Evolutionary conservation across 2,888 invertebrate species (phyloP).

Genomic region (Aradus depressus): DNA sequence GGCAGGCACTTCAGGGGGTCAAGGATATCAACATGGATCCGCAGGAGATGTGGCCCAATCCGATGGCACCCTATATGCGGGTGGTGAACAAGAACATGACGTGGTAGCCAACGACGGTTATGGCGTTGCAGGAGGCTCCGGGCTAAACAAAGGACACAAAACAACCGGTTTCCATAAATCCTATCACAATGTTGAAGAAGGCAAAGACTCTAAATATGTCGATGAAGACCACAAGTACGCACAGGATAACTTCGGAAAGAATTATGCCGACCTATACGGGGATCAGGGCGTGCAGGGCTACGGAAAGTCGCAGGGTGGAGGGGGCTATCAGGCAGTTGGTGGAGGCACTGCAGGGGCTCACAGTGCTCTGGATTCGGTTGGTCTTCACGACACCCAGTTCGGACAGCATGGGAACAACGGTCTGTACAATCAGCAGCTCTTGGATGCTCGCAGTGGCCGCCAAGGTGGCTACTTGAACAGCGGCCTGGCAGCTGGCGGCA

Average conservation of each 20-base stretch:
- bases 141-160: constrained; percentile 13
- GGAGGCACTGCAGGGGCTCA: not conserved
- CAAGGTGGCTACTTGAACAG: too few species aligned
- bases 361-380: not conserved
- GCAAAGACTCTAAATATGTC: constrained; percentile 10
- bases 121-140: not conserved
- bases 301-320: not conserved
- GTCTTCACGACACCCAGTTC: not conserved
- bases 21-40: not conserved
- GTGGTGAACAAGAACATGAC: not conserved
- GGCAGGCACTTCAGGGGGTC: not conserved
- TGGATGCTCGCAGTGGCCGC: too few species aligned
- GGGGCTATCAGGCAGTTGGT: not conserved
- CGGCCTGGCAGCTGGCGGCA: too few species aligned
- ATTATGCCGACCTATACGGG: not conserved
- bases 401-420: not conserved
- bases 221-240: constrained; percentile 9
- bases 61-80: not conserved
- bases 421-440: too few species aligned
- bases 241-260: not conserved
- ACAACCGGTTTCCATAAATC: constrained; percentile 16
- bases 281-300: not conserved
- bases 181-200: constrained; percentile 15
- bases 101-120: not conserved
- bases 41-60: not conserved